These are phyloP conservation scores for Phaonia tiefii DNA, from an alignment of 2,888 invertebrate species.

Conservation along the genomic window DNA sequence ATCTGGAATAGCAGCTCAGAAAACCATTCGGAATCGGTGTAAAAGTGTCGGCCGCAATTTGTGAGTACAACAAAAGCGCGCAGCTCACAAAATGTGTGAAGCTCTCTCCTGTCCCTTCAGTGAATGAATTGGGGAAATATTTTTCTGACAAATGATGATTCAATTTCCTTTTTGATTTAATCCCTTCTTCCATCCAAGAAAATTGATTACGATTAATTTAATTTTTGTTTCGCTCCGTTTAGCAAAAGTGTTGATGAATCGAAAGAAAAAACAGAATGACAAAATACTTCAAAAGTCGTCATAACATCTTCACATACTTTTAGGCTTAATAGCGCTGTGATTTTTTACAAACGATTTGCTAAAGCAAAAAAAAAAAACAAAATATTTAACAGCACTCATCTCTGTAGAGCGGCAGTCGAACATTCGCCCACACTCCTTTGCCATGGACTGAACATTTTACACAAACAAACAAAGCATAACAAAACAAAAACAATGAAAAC, in stretches of 20 bases:
- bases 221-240: conserved; percentile 51
- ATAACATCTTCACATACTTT: conserved; percentile 56
- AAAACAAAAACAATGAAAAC: conserved; percentile 30
- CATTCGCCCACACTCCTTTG: conserved; percentile 42
- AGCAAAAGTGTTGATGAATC: conserved; percentile 59
- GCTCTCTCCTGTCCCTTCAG: no score
- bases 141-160: background rate
- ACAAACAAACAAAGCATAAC: conserved; percentile 19
- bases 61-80: no score
- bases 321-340: conserved; percentile 58
- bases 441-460: conserved; percentile 38
- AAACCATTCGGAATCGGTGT: no score
- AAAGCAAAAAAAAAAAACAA: conserved; percentile 46
- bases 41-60: no score
- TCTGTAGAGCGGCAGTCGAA: background rate
- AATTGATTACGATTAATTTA: conserved; percentile 37
- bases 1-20: no score
- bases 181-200: background rate
- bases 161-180: background rate
- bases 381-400: conserved; percentile 57
- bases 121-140: background rate
- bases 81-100: no score
- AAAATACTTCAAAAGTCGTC: conserved; percentile 62
- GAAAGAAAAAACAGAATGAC: conserved; percentile 34
- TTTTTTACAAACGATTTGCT: conserved; percentile 63